phyloP scores from a whole-genome alignment of 2,797 vertebrate genomes.

The Sebastes reedi region DNA sequence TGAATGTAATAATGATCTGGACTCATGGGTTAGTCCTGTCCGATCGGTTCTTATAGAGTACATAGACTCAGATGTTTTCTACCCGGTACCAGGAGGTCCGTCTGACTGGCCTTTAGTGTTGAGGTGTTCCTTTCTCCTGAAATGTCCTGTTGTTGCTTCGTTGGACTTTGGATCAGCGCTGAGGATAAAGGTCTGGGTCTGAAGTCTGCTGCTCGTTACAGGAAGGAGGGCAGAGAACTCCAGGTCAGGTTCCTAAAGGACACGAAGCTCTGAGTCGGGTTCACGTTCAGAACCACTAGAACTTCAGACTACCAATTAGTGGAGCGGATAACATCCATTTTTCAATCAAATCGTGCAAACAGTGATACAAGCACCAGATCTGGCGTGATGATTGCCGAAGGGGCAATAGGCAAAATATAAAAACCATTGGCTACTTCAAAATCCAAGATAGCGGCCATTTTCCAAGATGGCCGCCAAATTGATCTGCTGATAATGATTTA shows the following conservation, averaged over 20 bases:
- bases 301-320: too few species aligned
- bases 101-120: slow-evolving; percentile 40
- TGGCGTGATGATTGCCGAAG: too few species aligned
- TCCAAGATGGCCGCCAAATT: too few species aligned
- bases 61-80: background rate
- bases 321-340: too few species aligned
- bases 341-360: too few species aligned
- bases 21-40: slow-evolving; percentile 16
- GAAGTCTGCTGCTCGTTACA: slow-evolving; percentile 65
- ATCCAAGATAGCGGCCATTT: too few species aligned
- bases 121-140: slow-evolving; percentile 55
- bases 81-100: background rate
- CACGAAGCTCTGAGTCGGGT: too few species aligned
- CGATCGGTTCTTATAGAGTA: slow-evolving; percentile 45
- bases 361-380: too few species aligned
- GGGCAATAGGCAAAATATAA: too few species aligned
- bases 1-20: background rate
- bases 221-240: slow-evolving; percentile 56
- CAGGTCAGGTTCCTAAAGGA: slow-evolving; percentile 62
- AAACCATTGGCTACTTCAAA: too few species aligned
- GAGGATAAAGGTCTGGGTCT: slow-evolving; percentile 71
- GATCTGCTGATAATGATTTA: too few species aligned
- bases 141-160: slow-evolving; percentile 65
- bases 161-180: slow-evolving; percentile 65
- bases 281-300: too few species aligned